Base-by-base conservation (phyloP, 1,140 invertebrate species). In the Drosophila obscura region DNA sequence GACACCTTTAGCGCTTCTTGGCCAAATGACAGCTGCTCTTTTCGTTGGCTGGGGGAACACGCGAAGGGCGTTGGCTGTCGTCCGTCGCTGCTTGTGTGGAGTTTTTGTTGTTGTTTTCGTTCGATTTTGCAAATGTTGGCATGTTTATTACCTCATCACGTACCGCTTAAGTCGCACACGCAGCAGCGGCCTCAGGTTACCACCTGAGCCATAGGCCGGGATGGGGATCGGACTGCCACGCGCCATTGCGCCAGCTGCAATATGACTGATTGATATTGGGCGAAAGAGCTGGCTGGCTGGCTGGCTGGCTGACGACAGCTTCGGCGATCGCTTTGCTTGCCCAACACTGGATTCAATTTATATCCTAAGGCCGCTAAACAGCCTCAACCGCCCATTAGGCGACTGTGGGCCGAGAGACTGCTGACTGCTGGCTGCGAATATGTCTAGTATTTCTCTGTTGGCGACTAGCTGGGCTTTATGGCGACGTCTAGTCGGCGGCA, bases 211-310 rank as follows among this genome's bases (percentile, higher is more conserved):
- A 24, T 16, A 53, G 45, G 44, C 22, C 35, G 35, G 9, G 11
- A 35, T 46, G 11, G 16, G 28, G 8, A 39, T 48, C n/a, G 44
- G 56, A 22, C 31, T 69, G 66, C 66, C 66, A 69, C 66, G 66
- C 62, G 65, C 77, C 59, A 39, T 39, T 55, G 58, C 22, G 57
- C 41, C 68, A 72, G 69, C 69, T 73, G 75, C 71, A 83, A 50
- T 72, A 71, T 65, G 61, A 79, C 49, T 83, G 83, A 87, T 88
- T 88, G 83, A 88, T 87, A 75, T 82, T 87, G 79, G 82, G 82
- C 82, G 82, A 39, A 11, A 39, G 35, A 87, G 52, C 64, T 68
- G 60, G 53, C 44, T n/a, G n/a, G n/a, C n/a, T n/a, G n/a, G n/a
- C n/a, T n/a, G n/a, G n/a, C 64, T 68, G 60, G 53, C 46, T 59